Evolutionary conservation across 2,797 vertebrate genomes (phyloP).

Genomic region (Microtus obscurus): DNA sequence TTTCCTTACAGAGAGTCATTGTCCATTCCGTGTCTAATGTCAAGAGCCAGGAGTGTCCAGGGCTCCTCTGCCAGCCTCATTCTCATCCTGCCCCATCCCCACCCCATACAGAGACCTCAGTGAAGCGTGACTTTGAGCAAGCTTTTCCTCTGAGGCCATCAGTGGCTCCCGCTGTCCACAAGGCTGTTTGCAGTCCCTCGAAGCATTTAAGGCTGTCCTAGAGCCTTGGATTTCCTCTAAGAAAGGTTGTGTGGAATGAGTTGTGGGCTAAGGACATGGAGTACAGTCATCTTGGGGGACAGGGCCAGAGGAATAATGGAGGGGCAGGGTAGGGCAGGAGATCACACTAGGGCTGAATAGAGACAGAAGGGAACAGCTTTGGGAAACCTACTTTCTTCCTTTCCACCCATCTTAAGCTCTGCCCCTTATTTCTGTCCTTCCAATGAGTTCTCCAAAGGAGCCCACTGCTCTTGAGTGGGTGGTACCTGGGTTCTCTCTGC

Average conservation of each 20-base stretch:
- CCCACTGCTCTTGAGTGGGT: not conserved
- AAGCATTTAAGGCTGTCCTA: not conserved
- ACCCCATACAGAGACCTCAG: not conserved
- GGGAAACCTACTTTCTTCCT: not conserved
- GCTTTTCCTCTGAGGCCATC: not conserved
- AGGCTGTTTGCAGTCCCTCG: not conserved
- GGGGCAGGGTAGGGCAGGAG: not conserved
- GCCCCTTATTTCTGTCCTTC: not conserved
- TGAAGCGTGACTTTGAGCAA: not conserved
- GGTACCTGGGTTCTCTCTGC: not conserved
- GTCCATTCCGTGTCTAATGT: not conserved
- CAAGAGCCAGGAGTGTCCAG: not conserved
- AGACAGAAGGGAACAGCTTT: not conserved
- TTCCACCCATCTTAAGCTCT: not conserved
- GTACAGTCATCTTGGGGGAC: not conserved
- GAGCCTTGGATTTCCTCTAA: slow-evolving; percentile 1
- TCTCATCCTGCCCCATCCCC: not conserved
- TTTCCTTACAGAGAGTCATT: not conserved
- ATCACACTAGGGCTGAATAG: not conserved
- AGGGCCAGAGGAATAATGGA: not conserved
- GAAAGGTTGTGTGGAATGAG: not conserved
- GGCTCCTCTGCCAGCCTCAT: not conserved
- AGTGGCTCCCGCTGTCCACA: rapidly evolving
- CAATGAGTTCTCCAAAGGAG: not conserved
- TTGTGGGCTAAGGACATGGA: not conserved